These are phyloP conservation scores for Notoglanidium macrostoma DNA, from an alignment of 2,797 vertebrate genomes.

Conservation along the genomic window DNA sequence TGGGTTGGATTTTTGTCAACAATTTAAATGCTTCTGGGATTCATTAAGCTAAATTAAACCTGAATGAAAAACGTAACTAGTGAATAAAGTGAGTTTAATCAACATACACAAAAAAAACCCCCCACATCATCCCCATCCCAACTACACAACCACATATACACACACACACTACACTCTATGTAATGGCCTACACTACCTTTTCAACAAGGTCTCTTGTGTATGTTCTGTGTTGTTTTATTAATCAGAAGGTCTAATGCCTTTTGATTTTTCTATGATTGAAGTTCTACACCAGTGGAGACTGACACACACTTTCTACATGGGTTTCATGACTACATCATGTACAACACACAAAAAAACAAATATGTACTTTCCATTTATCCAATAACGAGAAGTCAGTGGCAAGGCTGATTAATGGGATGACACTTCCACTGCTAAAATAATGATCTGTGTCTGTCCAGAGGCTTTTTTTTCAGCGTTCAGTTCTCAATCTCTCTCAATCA, in stretches of 20 bases:
- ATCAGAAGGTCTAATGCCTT: conserved; percentile 31
- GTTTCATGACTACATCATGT: conserved; percentile 14
- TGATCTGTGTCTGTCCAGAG: conserved; percentile 31
- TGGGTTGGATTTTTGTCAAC: conserved; percentile 53
- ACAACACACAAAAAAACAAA: conserved; percentile 19
- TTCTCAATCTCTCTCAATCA: conserved; percentile 21
- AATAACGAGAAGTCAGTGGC: neutral
- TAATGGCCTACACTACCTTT: conserved; percentile 25
- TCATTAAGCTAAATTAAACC: conserved; percentile 45
- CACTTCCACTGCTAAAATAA: conserved; percentile 30
- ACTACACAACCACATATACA: neutral
- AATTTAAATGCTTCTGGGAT: conserved; percentile 51
- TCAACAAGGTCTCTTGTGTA: conserved; percentile 7
- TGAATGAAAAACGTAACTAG: conserved; percentile 13
- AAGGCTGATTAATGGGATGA: conserved; percentile 26
- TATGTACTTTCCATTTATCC: conserved; percentile 5
- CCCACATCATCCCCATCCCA: neutral
- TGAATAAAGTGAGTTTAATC: conserved; percentile 11
- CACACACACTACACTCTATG: conserved; percentile 11
- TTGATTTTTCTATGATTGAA: conserved; percentile 35
- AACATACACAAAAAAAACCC: neutral
- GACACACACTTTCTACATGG: neutral
- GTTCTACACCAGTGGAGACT: neutral
- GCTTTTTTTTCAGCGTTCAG: conserved; percentile 27
- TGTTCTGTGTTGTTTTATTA: conserved; percentile 42